Conservation (phyloP, 1,140 invertebrate species). For the Cherax quadricarinatus region DNA sequence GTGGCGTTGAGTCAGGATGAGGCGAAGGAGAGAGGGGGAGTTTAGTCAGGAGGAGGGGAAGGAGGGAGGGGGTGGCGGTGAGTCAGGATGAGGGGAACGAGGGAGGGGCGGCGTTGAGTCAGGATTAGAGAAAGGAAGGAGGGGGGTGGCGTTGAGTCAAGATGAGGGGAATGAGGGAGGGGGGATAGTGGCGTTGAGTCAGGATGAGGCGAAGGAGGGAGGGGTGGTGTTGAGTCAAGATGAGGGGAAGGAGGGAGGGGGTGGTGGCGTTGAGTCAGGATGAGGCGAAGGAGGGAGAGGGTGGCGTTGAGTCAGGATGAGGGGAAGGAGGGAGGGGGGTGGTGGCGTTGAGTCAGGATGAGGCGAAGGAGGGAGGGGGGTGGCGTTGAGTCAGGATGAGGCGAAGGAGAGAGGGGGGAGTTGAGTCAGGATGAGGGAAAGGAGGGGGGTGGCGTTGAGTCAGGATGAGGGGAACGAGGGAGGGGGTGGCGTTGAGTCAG, state of each 20-base stretch:
- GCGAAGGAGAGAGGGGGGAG: neutral
- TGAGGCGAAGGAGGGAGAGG: neutral
- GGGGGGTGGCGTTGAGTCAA: neutral
- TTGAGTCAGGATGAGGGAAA: neutral
- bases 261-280: neutral
- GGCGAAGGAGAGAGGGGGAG: neutral
- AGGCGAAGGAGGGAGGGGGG: neutral
- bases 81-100: neutral
- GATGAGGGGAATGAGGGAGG: neutral
- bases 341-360: neutral
- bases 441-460: neutral
- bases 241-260: neutral
- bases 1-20: neutral
- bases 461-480: neutral
- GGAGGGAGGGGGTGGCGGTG: neutral
- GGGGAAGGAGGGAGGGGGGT: neutral
- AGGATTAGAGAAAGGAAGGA: neutral
- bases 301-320: neutral
- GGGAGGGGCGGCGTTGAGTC: neutral
- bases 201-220: neutral
- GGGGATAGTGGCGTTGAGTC: neutral
- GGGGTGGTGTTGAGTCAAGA: neutral
- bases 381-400: neutral
- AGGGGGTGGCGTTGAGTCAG: neutral
- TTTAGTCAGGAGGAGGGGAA: neutral